A percentile compares a stretch with the other conserved stretches of the same genome.
Conservation (phyloP, 2,888 invertebrate genomes). For the Spicauda simplicius region DNA sequence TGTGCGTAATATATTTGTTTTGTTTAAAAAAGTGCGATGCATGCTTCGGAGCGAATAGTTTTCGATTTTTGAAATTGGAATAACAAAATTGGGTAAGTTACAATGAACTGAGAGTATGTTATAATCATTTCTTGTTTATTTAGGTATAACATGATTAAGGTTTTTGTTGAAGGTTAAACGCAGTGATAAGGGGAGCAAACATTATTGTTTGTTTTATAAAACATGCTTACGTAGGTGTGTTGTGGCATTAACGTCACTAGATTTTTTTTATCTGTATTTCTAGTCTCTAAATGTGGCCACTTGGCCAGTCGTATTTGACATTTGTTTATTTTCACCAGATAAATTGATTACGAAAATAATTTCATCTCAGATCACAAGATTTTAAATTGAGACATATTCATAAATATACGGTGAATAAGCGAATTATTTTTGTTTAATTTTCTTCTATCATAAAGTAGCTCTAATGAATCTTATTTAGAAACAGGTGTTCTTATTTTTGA, state of each 20-base stretch:
- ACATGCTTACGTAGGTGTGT: constrained; percentile 4
- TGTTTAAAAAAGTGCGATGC: constrained; percentile 28
- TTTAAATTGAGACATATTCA: neutral
- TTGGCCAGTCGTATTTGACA: constrained; percentile 5
- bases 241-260: constrained; percentile 6
- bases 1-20: constrained; percentile 2
- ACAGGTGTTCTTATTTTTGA: too few relatives aligned
- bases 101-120: neutral
- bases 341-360: constrained; percentile 19
- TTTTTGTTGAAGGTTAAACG: constrained; percentile 25
- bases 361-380: neutral
- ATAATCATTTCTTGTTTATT: neutral
- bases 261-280: neutral
- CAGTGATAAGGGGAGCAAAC: constrained; percentile 28
- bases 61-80: constrained; percentile 30
- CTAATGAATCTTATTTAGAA: too few relatives aligned
- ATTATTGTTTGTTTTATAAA: constrained; percentile 12
- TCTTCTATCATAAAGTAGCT: too few relatives aligned
- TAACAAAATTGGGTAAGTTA: constrained; percentile 19
- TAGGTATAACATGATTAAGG: neutral
- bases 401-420: too few relatives aligned
- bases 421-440: too few relatives aligned
- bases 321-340: constrained; percentile 15
- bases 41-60: constrained; percentile 21
- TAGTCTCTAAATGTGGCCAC: neutral